Percentiles rank a stretch among this genome's conserved stretches.
These are phyloP conservation scores for Stichopus horrens DNA, from an alignment of 53 echinoderm and acorn worm species.

Conservation along the genomic window DNA sequence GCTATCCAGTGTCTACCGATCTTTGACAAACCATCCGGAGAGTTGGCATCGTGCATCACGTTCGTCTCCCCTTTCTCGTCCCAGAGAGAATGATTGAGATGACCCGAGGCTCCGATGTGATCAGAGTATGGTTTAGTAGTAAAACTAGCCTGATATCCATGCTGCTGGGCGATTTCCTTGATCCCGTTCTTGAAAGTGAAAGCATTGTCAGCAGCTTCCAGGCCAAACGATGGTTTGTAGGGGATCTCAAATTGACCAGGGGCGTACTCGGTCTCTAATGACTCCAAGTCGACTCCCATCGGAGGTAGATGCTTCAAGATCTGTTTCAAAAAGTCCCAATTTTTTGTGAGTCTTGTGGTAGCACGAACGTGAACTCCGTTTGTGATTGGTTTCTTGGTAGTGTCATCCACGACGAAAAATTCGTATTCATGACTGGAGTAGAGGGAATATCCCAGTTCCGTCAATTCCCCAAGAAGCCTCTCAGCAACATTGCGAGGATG, in stretches of 20 bases:
- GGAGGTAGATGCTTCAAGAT: constrained; percentile 53
- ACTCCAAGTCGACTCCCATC: constrained; percentile 67
- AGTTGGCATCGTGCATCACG: constrained; percentile 54
- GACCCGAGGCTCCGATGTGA: constrained; percentile 48
- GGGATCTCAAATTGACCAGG: constrained; percentile 70
- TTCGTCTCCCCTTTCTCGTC: constrained; percentile 43
- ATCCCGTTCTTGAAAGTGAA: constrained; percentile 66
- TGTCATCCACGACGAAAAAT: constrained; percentile 76
- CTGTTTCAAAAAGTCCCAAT: constrained; percentile 51
- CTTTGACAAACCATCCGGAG: constrained; percentile 56
- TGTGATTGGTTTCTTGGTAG: constrained; percentile 65
- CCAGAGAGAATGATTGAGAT: constrained; percentile 74
- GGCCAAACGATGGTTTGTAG: constrained; percentile 73
- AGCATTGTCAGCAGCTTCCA: constrained; percentile 68
- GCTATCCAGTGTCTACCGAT: constrained; percentile 74
- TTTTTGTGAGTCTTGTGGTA: constrained; percentile 46
- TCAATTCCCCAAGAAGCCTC: constrained; percentile 62
- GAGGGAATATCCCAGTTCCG: constrained; percentile 68
- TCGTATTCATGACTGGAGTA: constrained; percentile 88
- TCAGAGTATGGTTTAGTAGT: constrained; percentile 63
- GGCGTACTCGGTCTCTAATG: constrained; percentile 63
- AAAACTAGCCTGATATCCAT: constrained; percentile 56
- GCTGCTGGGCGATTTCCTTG: constrained; percentile 74
- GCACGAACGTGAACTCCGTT: constrained; percentile 59
- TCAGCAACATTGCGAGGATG: constrained; percentile 77